These are phyloP conservation scores for Tenthredo notha DNA, from an alignment of 2,888 invertebrate species.

Conservation along the genomic window DNA sequence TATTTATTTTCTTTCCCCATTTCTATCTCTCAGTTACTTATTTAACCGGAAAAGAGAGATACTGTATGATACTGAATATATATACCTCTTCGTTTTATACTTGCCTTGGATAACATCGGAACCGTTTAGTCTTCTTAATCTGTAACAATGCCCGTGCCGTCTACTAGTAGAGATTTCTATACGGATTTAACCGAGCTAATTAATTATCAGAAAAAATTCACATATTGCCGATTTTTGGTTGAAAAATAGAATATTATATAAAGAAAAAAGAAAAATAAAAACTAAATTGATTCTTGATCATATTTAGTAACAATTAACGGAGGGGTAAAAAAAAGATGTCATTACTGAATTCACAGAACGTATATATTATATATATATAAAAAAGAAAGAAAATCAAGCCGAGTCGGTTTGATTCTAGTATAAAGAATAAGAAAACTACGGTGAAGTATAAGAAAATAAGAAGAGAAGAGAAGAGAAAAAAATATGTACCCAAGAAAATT, in stretches of 20 bases:
- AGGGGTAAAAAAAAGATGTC: background rate
- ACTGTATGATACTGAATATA: constrained; percentile 17
- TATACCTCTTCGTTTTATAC: background rate
- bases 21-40: constrained; percentile 6
- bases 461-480: background rate
- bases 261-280: too few species aligned
- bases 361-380: background rate
- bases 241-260: too few species aligned
- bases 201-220: background rate
- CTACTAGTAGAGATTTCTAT: background rate
- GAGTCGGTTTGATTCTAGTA: background rate
- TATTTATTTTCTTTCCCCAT: background rate
- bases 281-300: too few species aligned
- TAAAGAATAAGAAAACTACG: background rate
- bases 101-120: background rate
- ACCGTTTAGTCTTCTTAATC: constrained; percentile 25
- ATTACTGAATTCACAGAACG: background rate
- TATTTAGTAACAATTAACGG: background rate
- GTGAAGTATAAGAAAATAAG: too few species aligned
- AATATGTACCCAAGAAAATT: background rate
- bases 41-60: constrained; percentile 22
- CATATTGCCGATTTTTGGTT: background rate
- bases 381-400: background rate
- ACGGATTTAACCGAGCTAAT: background rate
- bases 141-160: background rate